Conservation (phyloP, 92 coral and sea anemone species). For the Meandrina meandrites region DNA sequence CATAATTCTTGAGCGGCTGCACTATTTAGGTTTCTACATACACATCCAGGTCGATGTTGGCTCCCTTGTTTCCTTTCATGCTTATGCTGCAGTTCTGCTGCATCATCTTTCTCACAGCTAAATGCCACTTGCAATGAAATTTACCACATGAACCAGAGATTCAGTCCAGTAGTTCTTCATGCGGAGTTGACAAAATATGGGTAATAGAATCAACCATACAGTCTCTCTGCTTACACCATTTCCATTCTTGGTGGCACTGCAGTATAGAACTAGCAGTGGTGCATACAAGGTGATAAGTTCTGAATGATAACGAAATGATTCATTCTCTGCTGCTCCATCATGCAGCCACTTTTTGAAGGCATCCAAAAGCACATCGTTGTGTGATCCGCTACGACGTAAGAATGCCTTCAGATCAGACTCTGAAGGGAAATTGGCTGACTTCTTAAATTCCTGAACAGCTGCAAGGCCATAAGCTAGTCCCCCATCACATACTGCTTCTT, state of each 20-base stretch:
- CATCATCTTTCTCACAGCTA: slow-evolving; percentile 41
- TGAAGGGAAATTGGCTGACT: slow-evolving; percentile 30
- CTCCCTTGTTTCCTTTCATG: slow-evolving; percentile 41
- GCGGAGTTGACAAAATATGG: slow-evolving; percentile 51
- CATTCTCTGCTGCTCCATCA: not conserved
- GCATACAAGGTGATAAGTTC: slow-evolving; percentile 60
- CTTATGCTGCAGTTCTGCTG: slow-evolving; percentile 37
- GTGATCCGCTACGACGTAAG: slow-evolving; percentile 32
- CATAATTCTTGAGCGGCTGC: slow-evolving; percentile 51
- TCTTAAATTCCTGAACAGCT: slow-evolving; percentile 43
- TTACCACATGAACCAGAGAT: slow-evolving; percentile 60
- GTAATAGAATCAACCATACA: slow-evolving; percentile 51
- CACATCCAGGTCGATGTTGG: slow-evolving; percentile 62
- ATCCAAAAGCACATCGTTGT: slow-evolving; percentile 24
- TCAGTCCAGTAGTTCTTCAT: slow-evolving; percentile 56
- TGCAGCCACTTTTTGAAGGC: slow-evolving; percentile 32
- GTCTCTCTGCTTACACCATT: slow-evolving; percentile 56
- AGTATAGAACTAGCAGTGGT: slow-evolving; percentile 44
- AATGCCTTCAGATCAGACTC: slow-evolving; percentile 13
- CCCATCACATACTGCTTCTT: slow-evolving; percentile 56
- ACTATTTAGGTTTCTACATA: slow-evolving; percentile 58
- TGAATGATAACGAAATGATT: slow-evolving; percentile 39
- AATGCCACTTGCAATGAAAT: slow-evolving; percentile 55
- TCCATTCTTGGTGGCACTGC: slow-evolving; percentile 32
- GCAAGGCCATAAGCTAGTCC: slow-evolving; percentile 55